phyloP scores from a whole-genome alignment of 2,888 invertebrate species.

The Labia minor region DNA sequence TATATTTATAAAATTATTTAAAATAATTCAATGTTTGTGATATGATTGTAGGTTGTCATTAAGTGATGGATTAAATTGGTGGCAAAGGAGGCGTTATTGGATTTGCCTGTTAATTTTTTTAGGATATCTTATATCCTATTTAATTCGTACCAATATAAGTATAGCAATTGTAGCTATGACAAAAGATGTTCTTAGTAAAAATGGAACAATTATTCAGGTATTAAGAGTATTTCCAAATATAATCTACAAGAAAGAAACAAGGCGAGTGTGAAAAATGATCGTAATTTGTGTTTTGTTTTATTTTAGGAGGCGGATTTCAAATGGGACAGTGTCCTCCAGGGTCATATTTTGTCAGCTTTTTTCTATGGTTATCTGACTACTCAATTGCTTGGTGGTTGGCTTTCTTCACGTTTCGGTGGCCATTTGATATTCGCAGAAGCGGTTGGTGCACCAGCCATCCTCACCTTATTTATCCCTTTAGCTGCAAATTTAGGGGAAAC shows the following conservation, averaged over 20 bases:
- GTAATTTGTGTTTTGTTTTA: too few relatives aligned
- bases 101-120: neutral
- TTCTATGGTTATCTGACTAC: neutral
- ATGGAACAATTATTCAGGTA: neutral
- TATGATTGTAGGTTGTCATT: too few relatives aligned
- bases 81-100: neutral
- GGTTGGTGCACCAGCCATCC: neutral
- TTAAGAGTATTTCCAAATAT: neutral
- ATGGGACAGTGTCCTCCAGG: neutral
- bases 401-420: neutral
- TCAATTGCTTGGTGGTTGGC: neutral
- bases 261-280: too few relatives aligned
- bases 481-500: neutral
- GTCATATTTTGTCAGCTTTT: neutral
- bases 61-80: neutral
- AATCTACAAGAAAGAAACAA: neutral
- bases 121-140: neutral
- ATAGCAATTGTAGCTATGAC: neutral
- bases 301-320: neutral
- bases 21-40: too few relatives aligned
- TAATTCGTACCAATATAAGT: neutral
- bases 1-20: too few relatives aligned
- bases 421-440: neutral
- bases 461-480: neutral
- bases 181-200: neutral